Percentiles rank a stretch among this genome's conserved stretches.
phyloP scores from a whole-genome alignment of 2,888 invertebrate species.

The Thereva nobilitata region DNA sequence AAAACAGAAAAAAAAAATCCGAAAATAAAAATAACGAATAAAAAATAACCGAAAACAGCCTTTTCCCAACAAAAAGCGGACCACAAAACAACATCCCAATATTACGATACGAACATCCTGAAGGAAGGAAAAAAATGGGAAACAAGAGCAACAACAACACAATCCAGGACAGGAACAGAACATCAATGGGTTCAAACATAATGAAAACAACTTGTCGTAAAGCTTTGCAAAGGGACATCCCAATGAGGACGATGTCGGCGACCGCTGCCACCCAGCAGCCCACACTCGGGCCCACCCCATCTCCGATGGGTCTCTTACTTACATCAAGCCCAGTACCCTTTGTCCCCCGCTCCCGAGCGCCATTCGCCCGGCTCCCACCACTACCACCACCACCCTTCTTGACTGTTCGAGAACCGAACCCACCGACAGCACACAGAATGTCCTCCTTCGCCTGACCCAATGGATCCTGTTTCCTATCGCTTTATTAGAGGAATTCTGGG shows the following conservation, averaged over 20 bases:
- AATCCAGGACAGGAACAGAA: conserved; percentile 36
- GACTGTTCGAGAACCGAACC: too few relatives aligned
- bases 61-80: conserved; percentile 37
- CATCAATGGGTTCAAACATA: conserved; percentile 42
- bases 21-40: conserved; percentile 28
- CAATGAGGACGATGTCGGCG: conserved; percentile 23
- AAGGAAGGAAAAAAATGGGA: conserved; percentile 24
- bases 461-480: conserved; percentile 27
- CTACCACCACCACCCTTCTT: background rate
- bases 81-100: conserved; percentile 44
- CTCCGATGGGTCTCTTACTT: conserved; percentile 4
- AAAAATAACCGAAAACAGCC: conserved; percentile 27
- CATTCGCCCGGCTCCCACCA: background rate
- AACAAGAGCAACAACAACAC: conserved; percentile 31
- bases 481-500: conserved; percentile 32
- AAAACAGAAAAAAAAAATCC: conserved; percentile 8
- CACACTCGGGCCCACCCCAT: background rate
- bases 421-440: background rate
- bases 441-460: conserved; percentile 12
- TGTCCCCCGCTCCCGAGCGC: background rate
- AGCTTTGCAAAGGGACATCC: conserved; percentile 40
- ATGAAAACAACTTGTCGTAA: conserved; percentile 44
- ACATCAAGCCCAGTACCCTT: conserved; percentile 2
- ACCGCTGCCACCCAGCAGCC: conserved; percentile 5
- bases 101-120: conserved; percentile 37